These are phyloP conservation scores for Sinodicranocentrus sp. DNA, from an alignment of 2,888 invertebrate species.

Conservation along the genomic window DNA sequence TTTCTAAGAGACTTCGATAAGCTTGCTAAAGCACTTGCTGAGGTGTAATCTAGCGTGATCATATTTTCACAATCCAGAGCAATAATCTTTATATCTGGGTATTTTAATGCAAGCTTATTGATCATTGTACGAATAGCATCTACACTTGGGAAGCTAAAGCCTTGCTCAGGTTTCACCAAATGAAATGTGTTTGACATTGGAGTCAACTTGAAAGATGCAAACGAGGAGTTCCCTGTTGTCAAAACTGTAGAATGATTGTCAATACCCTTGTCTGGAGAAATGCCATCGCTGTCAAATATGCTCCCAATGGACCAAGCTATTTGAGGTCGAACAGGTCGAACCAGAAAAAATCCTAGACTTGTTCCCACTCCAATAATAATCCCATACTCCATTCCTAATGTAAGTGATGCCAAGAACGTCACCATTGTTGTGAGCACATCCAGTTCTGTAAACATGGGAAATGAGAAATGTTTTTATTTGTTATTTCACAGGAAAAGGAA, in stretches of 20 bases:
- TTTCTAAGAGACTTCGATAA: conserved; percentile 48
- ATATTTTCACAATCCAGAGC: conserved; percentile 68
- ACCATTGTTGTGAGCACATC: conserved; percentile 84
- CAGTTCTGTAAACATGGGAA: conserved; percentile 82
- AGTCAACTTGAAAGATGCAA: too few species aligned
- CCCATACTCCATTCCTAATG: conserved; percentile 85
- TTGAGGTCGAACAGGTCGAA: conserved; percentile 84
- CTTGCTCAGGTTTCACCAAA: conserved; percentile 70
- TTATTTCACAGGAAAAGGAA: too few species aligned
- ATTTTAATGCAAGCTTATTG: conserved; percentile 61
- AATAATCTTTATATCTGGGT: conserved; percentile 58
- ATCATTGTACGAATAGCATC: conserved; percentile 71
- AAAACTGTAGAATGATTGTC: too few species aligned
- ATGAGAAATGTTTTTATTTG: too few species aligned
- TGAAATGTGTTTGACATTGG: conserved; percentile 78
- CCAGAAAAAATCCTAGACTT: conserved; percentile 83
- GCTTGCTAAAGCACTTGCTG: conserved; percentile 67
- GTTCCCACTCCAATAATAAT: conserved; percentile 83
- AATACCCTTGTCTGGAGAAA: conserved; percentile 6
- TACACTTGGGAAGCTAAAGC: conserved; percentile 71
- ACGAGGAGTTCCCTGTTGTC: too few species aligned
- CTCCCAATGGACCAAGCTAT: conserved; percentile 81
- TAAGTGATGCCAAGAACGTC: conserved; percentile 85
- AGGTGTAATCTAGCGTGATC: conserved; percentile 71
- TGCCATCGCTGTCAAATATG: conserved; percentile 41